Evolutionary conservation across 2,888 invertebrate genomes (phyloP).

Genomic region (Mantis religiosa): DNA sequence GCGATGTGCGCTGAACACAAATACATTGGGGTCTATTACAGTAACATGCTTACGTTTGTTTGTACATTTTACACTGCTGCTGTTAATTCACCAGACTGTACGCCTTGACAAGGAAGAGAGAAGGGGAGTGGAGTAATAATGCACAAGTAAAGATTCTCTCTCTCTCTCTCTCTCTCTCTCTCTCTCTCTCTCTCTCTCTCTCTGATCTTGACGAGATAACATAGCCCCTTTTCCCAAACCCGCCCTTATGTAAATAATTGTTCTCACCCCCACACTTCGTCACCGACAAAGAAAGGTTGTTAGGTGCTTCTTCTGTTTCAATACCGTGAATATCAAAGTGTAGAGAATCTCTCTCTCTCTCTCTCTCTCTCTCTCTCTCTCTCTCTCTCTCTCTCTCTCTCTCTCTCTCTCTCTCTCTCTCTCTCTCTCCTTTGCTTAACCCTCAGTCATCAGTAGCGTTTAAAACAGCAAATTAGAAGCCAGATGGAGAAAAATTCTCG

Average conservation of each 20-base stretch:
- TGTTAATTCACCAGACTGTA: background rate
- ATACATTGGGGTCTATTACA: no score
- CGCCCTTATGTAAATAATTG: background rate
- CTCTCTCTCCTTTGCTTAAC: no score
- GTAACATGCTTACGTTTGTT: background rate
- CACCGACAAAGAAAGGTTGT: background rate
- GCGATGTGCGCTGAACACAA: no score
- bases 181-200: no score
- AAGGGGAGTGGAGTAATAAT: background rate
- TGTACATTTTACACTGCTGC: background rate
- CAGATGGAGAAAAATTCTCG: background rate
- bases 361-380: no score
- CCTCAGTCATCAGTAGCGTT: background rate
- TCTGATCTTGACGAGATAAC: conserved; percentile 5
- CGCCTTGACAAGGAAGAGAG: background rate
- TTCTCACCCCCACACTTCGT: background rate
- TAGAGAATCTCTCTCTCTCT: background rate
- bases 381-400: background rate
- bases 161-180: no score
- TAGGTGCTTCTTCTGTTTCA: background rate
- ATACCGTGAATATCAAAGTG: background rate
- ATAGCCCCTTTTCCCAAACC: background rate
- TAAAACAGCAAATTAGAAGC: background rate
- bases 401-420: background rate
- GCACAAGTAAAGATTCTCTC: background rate